Evolutionary conservation across 2,888 invertebrate genomes (phyloP), one percentile per base, ranked within the genome.

Genomic region (Nephrotoma flavescens): DNA sequence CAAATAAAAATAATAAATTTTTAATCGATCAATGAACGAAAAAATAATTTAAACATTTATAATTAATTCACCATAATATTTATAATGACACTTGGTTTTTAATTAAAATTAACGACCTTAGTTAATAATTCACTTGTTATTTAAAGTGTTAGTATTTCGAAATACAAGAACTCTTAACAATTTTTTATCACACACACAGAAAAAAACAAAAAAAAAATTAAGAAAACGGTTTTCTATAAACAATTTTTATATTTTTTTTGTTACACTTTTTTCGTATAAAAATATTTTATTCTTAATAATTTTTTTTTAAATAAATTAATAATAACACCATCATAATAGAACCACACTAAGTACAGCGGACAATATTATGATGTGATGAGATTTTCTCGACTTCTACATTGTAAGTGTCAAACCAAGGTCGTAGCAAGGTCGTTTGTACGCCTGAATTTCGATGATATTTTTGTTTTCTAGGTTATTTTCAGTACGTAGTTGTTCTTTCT

Each of bases 341-440:
- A 84, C 84, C 84, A 84, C 84, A 84, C 84, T 84, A 42, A 19
- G 42, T 71, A 84, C 42, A 84, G 84, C 84, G 84, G 84, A 84
- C 84, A 84, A 42, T 84, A 84, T 84, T 42, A 84, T 84, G 84
- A 84, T 84, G 84, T 84, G 84, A 84, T 84, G 84, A 84, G 86
- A 47, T 45, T 86, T 86, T 45, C 44, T 88, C 88, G 85, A 86
- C 85, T 86, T 85, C 19, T 89, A 89, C 88, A 89, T 88, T 88
- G 89, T 88, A 88, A 89, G 90, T 89, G 90, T 91, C 89, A 90
- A 90, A 90, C 91, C 91, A 91, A 91, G 91, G 91, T 91, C 91
- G 90, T 91, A 90, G 89, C 91, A 91, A 91, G 91, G 91, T 91
- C 91, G 89, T 90, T 88, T 45, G 84, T 42, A 84, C 84, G 84